A percentile compares a stretch with the other conserved stretches of the same genome.
Evolutionary conservation across 1,140 invertebrate genomes (phyloP).

Genomic region (Danaus melanippus): DNA sequence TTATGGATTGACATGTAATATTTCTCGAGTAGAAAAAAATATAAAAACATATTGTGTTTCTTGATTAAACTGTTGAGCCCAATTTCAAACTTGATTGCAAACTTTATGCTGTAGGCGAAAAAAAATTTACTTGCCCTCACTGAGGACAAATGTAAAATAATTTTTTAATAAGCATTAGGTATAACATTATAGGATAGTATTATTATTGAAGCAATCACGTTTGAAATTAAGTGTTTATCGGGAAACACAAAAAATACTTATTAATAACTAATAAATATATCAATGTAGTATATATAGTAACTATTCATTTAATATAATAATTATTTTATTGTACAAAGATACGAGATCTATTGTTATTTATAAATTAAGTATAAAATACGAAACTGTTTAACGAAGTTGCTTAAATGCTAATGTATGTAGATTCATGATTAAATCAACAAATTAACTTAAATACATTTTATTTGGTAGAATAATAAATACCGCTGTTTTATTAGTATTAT

Average conservation of each 20-base stretch:
- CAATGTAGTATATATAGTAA: not conserved
- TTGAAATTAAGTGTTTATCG: constrained; percentile 35
- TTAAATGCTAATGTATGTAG: too few relatives aligned
- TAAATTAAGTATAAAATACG: too few relatives aligned
- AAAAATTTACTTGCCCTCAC: too few relatives aligned
- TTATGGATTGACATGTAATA: constrained; percentile 12
- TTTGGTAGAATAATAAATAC: too few relatives aligned
- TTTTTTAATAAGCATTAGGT: too few relatives aligned
- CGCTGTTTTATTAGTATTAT: too few relatives aligned
- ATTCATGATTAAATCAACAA: too few relatives aligned
- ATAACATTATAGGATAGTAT: not conserved
- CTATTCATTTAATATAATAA: constrained; percentile 7
- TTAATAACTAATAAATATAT: too few relatives aligned
- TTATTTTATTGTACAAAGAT: not conserved
- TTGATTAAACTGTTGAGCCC: constrained; percentile 45
- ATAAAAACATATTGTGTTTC: constrained; percentile 22
- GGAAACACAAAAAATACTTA: constrained; percentile 21
- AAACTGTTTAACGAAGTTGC: too few relatives aligned
- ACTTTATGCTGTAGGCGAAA: not conserved
- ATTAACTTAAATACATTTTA: too few relatives aligned
- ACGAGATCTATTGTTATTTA: too few relatives aligned
- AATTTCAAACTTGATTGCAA: constrained; percentile 39
- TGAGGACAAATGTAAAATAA: too few relatives aligned
- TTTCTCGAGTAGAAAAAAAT: not conserved
- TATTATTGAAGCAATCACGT: constrained; percentile 13